phyloP scores from a whole-genome alignment of 1,140 invertebrate genomes.

The Drosophila pruinosa region DNA sequence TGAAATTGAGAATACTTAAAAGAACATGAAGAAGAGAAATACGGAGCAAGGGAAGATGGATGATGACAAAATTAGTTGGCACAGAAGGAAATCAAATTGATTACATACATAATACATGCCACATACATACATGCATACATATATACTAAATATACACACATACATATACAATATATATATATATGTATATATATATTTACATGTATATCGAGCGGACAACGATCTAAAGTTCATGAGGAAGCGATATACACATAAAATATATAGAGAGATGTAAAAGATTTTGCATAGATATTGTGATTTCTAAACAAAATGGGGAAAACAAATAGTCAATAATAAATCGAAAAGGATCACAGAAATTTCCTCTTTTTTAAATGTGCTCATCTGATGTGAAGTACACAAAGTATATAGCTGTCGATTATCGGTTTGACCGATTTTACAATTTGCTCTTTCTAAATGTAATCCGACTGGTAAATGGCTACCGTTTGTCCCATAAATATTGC shows the following conservation, averaged over 20 bases:
- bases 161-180: constrained; percentile 51
- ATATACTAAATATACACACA: constrained; percentile 31
- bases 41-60: neutral
- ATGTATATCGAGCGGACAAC: constrained; percentile 68
- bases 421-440: constrained; percentile 15
- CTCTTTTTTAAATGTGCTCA: constrained; percentile 28
- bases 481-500: neutral
- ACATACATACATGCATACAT: constrained; percentile 27
- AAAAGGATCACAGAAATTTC: constrained; percentile 33
- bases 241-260: constrained; percentile 39
- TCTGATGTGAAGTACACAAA: constrained; percentile 27
- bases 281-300: constrained; percentile 76
- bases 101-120: constrained; percentile 34
- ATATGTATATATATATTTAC: constrained; percentile 63
- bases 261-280: constrained; percentile 63
- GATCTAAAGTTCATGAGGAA: constrained; percentile 60
- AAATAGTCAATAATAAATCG: constrained; percentile 54
- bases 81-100: constrained; percentile 11
- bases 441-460: constrained; percentile 7
- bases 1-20: constrained; percentile 1
- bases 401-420: constrained; percentile 31
- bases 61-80: constrained; percentile 13
- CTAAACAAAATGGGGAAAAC: constrained; percentile 11
- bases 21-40: neutral
- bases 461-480: neutral